These are phyloP conservation scores for Linyphia triangularis DNA, from an alignment of 2,888 invertebrate species.

Conservation along the genomic window DNA sequence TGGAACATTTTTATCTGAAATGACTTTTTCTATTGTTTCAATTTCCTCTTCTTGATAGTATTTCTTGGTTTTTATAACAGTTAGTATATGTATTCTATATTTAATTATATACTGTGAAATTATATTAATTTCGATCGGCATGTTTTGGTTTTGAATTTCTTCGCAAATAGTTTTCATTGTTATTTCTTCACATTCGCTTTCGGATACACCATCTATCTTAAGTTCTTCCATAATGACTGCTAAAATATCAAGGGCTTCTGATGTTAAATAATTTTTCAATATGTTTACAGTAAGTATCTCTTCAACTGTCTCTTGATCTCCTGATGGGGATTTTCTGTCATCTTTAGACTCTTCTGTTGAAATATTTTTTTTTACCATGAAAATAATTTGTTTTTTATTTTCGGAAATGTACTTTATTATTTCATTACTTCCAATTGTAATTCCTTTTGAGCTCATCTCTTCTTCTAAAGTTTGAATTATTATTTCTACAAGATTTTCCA, in stretches of 20 bases:
- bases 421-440: not conserved
- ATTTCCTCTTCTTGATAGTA: not conserved
- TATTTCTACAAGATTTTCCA: conserved; percentile 18
- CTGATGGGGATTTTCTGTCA: not conserved
- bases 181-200: conserved; percentile 7
- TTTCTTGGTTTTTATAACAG: conserved; percentile 1
- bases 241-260: not conserved
- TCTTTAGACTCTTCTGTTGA: not conserved
- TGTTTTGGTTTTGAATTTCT: conserved; percentile 23
- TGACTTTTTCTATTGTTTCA: not conserved
- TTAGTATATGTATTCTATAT: conserved; percentile 9
- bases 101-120: conserved; percentile 13
- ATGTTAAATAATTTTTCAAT: not conserved
- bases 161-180: not conserved
- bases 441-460: not conserved
- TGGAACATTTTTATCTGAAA: not conserved
- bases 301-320: not conserved
- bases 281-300: not conserved
- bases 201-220: not conserved
- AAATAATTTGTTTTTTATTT: not conserved
- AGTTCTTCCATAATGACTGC: conserved; percentile 10
- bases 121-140: not conserved
- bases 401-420: conserved; percentile 4
- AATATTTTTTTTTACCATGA: not conserved
- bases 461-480: conserved; percentile 13